A percentile compares a stretch with the other conserved stretches of the same genome.
phyloP scores from a whole-genome alignment of 2,113 vertebrate species.

The Petrocephalus microphthalmus region DNA sequence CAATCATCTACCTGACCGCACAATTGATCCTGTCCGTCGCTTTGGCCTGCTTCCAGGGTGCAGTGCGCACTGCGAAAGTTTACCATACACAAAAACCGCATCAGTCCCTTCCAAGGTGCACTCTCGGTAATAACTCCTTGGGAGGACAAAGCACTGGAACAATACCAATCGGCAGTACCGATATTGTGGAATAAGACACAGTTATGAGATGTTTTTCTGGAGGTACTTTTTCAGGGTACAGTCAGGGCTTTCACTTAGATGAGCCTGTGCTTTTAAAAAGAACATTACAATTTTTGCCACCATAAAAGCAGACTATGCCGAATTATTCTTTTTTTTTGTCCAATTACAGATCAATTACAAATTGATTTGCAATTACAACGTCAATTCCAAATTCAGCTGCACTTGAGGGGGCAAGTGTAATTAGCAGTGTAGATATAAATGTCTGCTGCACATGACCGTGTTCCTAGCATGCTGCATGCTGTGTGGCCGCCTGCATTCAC shows the following conservation, averaged over 20 bases:
- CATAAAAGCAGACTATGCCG: background rate
- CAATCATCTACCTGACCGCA: slow-evolving; percentile 43
- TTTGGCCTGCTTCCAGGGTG: slow-evolving; percentile 22
- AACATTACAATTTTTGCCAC: background rate
- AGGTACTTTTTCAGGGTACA: background rate
- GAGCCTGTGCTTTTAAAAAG: background rate
- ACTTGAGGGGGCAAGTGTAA: background rate
- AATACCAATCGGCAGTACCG: background rate
- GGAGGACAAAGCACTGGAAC: slow-evolving; percentile 15
- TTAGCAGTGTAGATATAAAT: background rate
- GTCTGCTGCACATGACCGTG: background rate
- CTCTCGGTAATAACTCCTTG: slow-evolving; percentile 27
- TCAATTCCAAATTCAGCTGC: background rate
- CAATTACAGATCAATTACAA: background rate
- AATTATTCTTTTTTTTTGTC: background rate
- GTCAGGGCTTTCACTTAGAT: background rate
- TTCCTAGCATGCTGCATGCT: background rate
- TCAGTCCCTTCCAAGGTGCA: slow-evolving; percentile 25
- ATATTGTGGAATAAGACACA: slow-evolving; percentile 13
- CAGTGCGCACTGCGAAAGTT: slow-evolving; percentile 36
- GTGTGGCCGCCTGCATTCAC: background rate
- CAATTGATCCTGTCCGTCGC: slow-evolving; percentile 33
- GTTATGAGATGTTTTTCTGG: background rate
- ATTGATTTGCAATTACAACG: background rate
- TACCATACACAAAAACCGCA: slow-evolving; percentile 33